A percentile compares a stretch with the other conserved stretches of the same genome.
Evolutionary conservation across 2,113 vertebrate species (phyloP).

Genomic region (Crotophaga sulcirostris): DNA sequence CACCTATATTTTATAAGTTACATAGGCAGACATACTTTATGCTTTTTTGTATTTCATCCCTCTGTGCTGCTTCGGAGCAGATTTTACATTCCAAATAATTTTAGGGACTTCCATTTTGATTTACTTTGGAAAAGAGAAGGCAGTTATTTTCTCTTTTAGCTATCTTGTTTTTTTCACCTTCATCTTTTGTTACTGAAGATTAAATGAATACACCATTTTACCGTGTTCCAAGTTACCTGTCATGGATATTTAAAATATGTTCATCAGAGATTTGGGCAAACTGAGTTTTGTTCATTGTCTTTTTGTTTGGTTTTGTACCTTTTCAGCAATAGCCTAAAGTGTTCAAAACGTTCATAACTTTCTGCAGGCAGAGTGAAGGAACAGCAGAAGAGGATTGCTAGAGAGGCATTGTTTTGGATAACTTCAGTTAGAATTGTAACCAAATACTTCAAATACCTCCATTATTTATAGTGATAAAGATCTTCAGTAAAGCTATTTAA

Average conservation of each 20-base stretch:
- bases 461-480: slow-evolving; percentile 64
- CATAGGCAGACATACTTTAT: background rate
- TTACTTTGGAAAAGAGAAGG: background rate
- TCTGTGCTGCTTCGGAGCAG: background rate
- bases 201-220: background rate
- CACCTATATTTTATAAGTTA: background rate
- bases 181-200: background rate
- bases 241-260: background rate
- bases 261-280: background rate
- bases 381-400: background rate
- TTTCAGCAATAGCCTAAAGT: background rate
- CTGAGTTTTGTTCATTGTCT: background rate
- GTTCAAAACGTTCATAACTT: slow-evolving; percentile 46
- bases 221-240: background rate
- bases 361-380: background rate
- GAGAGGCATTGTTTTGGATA: slow-evolving; percentile 9
- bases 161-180: background rate
- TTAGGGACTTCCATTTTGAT: background rate
- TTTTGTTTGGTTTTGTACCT: background rate
- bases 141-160: background rate
- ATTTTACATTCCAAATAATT: background rate
- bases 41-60: background rate
- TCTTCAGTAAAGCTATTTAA: slow-evolving; percentile 61
- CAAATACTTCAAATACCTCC: slow-evolving; percentile 56
- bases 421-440: slow-evolving; percentile 37